These are phyloP conservation scores for Cynopterus sphinx DNA, from an alignment of 2,797 vertebrate genomes.

Conservation along the genomic window DNA sequence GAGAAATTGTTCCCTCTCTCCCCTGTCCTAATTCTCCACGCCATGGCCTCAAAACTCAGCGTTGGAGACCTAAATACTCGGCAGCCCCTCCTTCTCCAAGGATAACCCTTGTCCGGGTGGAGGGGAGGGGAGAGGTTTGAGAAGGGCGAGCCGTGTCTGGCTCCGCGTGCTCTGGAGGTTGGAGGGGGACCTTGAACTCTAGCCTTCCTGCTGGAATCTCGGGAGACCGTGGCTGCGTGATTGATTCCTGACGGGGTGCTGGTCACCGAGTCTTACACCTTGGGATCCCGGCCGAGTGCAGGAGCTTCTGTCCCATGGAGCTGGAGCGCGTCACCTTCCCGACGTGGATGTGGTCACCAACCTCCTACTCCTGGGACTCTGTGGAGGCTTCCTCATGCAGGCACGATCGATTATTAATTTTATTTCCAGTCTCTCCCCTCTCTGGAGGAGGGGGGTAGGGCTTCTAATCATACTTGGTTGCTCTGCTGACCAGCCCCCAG, in stretches of 20 bases:
- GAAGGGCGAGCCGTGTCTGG: background rate
- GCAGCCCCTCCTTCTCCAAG: background rate
- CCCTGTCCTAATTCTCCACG: constrained; percentile 49
- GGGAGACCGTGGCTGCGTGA: background rate
- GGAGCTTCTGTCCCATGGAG: background rate
- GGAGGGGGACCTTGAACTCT: background rate
- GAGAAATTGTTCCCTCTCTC: constrained; percentile 25
- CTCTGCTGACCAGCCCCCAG: background rate
- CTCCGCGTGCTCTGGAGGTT: background rate
- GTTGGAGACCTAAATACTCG: constrained; percentile 26
- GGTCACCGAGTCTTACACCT: background rate
- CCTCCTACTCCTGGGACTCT: background rate
- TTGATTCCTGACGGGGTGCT: background rate
- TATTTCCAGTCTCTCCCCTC: background rate
- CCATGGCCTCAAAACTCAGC: constrained; percentile 41
- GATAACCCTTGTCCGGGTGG: background rate
- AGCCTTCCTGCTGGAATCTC: background rate
- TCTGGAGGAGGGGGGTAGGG: background rate
- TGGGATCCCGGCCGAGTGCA: background rate
- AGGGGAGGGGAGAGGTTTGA: background rate
- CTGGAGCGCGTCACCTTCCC: background rate
- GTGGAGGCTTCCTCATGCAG: background rate
- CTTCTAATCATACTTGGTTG: background rate
- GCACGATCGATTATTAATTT: background rate
- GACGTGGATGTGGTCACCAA: background rate